phyloP scores from a whole-genome alignment of 2,113 vertebrate genomes.

The Otus sunia region DNA sequence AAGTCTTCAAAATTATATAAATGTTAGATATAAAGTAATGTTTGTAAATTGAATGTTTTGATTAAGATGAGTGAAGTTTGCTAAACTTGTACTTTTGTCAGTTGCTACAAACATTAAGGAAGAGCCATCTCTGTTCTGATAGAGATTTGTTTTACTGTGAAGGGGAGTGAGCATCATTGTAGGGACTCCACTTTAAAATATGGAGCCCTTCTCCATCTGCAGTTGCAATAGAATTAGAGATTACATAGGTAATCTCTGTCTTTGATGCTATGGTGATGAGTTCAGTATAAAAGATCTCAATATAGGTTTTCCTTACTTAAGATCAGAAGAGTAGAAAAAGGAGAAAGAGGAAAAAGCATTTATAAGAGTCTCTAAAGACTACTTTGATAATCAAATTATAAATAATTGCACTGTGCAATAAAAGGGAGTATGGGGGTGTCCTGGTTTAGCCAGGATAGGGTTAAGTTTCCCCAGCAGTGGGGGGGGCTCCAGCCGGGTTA shows the following conservation, averaged over 20 bases:
- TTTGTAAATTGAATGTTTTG: neutral
- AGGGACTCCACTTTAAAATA: neutral
- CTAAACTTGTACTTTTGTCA: neutral
- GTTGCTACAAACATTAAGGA: no score
- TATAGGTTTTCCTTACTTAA: neutral
- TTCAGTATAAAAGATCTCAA: neutral
- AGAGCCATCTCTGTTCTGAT: no score
- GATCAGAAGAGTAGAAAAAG: neutral
- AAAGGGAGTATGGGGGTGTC: no score
- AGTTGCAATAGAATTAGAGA: no score
- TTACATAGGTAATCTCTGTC: no score
- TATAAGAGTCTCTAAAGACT: neutral
- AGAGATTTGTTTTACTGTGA: no score
- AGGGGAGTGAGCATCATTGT: no score
- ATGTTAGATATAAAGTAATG: neutral
- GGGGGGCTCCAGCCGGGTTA: no score
- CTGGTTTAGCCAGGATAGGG: no score
- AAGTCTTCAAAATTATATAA: slow-evolving; percentile 1
- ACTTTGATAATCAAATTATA: neutral
- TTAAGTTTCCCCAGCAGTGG: no score
- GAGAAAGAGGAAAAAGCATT: neutral
- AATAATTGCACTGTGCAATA: neutral
- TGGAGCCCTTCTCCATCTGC: neutral
- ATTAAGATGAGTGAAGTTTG: neutral
- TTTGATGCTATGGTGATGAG: neutral